Conservation (phyloP, 2,888 invertebrate genomes). For the Copidosoma aretas region DNA sequence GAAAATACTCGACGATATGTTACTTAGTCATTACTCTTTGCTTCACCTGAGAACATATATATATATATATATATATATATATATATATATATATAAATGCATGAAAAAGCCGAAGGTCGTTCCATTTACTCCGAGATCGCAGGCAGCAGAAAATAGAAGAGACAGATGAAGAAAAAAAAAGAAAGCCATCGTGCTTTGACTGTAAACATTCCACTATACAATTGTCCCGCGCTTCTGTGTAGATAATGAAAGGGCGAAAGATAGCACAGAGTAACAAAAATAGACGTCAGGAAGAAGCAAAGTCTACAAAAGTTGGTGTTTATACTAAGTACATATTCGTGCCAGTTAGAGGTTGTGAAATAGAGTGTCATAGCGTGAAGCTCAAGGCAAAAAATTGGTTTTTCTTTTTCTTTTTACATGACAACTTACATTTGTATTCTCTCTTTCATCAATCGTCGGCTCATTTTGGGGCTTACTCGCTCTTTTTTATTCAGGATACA, state of each 20-base stretch:
- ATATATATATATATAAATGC: too few relatives aligned
- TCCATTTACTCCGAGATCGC: too few relatives aligned
- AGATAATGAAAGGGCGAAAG: constrained; percentile 43
- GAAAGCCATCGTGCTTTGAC: constrained; percentile 29
- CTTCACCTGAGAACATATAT: too few relatives aligned
- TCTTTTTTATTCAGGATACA: constrained; percentile 39
- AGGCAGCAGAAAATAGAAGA: neutral
- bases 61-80: too few relatives aligned
- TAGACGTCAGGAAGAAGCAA: constrained; percentile 17
- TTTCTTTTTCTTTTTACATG: constrained; percentile 54
- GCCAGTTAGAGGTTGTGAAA: constrained; percentile 68
- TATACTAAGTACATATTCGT: constrained; percentile 54
- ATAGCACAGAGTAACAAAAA: constrained; percentile 51
- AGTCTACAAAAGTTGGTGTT: constrained; percentile 36
- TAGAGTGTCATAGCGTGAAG: constrained; percentile 54
- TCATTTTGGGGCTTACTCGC: constrained; percentile 43
- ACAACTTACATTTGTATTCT: constrained; percentile 60
- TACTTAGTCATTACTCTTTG: too few relatives aligned
- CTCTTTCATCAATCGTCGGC: constrained; percentile 58
- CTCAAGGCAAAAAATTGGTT: constrained; percentile 54
- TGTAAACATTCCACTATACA: constrained; percentile 28
- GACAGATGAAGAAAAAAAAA: neutral
- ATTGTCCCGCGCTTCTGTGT: constrained; percentile 12
- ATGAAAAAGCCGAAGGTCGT: too few relatives aligned
- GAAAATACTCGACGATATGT: too few relatives aligned